These are phyloP conservation scores for Meteorus cinctellus DNA, from an alignment of 2,888 invertebrate species.

Conservation along the genomic window DNA sequence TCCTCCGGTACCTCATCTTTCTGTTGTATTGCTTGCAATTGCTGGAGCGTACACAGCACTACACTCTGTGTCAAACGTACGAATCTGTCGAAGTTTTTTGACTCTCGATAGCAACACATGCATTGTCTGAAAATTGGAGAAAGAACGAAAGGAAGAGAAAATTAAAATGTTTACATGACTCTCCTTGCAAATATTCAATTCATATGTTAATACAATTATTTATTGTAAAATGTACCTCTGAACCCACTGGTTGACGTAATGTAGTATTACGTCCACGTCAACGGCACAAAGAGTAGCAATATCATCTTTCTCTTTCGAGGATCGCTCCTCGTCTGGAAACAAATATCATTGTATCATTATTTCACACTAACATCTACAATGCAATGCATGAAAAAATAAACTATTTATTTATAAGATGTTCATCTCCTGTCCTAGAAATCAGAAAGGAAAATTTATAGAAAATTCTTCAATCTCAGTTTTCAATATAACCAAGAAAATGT, in stretches of 20 bases:
- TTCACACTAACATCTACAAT: not conserved
- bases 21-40: constrained; percentile 82
- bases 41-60: constrained; percentile 87
- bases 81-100: constrained; percentile 93
- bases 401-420: not conserved
- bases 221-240: constrained; percentile 79
- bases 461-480: not conserved
- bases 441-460: not conserved
- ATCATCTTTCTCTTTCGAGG: constrained; percentile 85
- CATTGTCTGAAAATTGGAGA: constrained; percentile 82
- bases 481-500: constrained; percentile 19
- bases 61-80: constrained; percentile 92
- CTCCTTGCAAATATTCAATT: not conserved
- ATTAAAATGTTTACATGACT: constrained; percentile 31
- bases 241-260: constrained; percentile 92
- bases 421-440: no score
- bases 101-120: constrained; percentile 95
- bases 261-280: constrained; percentile 88
- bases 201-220: constrained; percentile 10
- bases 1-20: constrained; percentile 56
- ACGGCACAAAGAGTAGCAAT: constrained; percentile 83
- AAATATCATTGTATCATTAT: not conserved
- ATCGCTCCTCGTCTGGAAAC: constrained; percentile 85
- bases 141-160: constrained; percentile 30
- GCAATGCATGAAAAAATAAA: not conserved